Percentiles rank a stretch among this genome's conserved stretches.
Evolutionary conservation across 2,113 vertebrate species (phyloP).

Genomic region (Psophia crepitans): DNA sequence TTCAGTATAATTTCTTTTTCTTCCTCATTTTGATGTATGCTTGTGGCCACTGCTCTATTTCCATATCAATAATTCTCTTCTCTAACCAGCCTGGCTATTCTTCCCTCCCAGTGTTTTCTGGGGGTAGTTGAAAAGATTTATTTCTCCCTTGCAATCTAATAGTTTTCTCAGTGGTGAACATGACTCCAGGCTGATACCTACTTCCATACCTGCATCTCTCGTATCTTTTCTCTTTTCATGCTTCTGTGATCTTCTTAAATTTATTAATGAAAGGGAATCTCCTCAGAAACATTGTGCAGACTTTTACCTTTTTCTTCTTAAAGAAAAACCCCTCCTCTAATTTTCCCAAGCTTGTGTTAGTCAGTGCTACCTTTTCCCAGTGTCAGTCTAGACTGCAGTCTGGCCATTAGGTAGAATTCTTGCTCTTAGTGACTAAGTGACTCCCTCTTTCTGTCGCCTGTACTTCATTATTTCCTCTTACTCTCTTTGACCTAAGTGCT

Average conservation of each 20-base stretch:
- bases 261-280: neutral
- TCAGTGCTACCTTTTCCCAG: neutral
- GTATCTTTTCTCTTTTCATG: neutral
- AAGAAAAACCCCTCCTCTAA: neutral
- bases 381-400: neutral
- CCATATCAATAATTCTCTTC: neutral
- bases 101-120: neutral
- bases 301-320: neutral
- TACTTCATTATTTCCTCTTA: slow-evolving; percentile 5
- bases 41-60: neutral
- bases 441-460: neutral
- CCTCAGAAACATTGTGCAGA: neutral
- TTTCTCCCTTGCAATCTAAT: neutral
- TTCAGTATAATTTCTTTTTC: slow-evolving; percentile 9
- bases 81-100: neutral
- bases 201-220: neutral
- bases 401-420: neutral
- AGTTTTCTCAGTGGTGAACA: neutral
- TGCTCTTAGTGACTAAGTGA: neutral
- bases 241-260: neutral
- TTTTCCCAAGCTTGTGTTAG: neutral
- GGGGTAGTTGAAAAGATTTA: neutral
- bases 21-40: neutral
- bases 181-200: neutral
- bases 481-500: neutral